Percentiles rank a stretch among this genome's conserved stretches.
These are phyloP conservation scores for Caiman crocodilus DNA, from an alignment of 2,797 vertebrate genomes.

Conservation along the genomic window DNA sequence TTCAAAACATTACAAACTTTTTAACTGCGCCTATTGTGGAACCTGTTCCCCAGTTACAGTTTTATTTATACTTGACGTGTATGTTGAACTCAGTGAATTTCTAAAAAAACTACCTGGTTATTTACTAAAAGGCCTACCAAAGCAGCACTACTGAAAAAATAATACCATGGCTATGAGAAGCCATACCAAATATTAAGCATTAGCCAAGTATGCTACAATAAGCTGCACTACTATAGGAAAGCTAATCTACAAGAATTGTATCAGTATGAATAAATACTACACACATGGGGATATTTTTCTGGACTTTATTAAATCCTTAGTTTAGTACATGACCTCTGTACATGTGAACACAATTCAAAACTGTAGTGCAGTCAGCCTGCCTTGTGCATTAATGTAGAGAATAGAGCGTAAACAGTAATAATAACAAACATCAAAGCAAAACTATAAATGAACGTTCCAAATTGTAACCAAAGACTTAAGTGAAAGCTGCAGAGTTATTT, in stretches of 20 bases:
- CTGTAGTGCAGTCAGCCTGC: background rate
- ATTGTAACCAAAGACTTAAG: constrained; percentile 16
- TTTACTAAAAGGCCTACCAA: background rate
- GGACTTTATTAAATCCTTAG: constrained; percentile 47
- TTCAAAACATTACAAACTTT: constrained; percentile 46
- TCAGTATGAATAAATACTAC: constrained; percentile 34
- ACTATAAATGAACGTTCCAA: constrained; percentile 11
- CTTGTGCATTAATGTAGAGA: background rate
- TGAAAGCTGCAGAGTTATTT: constrained; percentile 16
- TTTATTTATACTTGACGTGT: fast-evolving
- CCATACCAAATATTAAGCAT: background rate
- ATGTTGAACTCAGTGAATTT: background rate
- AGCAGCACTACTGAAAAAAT: background rate
- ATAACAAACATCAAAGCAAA: background rate
- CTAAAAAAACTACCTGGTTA: constrained; percentile 15
- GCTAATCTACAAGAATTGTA: background rate
- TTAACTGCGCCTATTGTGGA: background rate
- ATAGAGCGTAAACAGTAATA: background rate
- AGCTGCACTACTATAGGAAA: background rate
- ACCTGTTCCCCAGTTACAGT: background rate
- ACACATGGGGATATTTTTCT: background rate
- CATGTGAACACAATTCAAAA: background rate
- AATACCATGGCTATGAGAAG: background rate
- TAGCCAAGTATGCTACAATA: background rate
- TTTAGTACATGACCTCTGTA: constrained; percentile 19